Evolutionary conservation across 2,113 vertebrate genomes (phyloP).

Genomic region (Vanacampus margaritifer): DNA sequence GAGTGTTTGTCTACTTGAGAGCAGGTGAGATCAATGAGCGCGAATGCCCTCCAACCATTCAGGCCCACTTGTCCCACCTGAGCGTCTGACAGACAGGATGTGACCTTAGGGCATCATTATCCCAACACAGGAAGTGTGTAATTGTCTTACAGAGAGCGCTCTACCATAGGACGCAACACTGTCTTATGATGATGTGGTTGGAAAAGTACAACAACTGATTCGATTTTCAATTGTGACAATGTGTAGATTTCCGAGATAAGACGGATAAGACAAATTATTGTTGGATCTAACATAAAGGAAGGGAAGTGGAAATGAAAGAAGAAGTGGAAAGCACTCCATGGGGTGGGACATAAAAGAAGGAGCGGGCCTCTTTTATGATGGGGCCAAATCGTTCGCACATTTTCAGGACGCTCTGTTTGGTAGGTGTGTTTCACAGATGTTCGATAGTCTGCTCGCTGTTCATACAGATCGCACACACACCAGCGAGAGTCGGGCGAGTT

Average conservation of each 20-base stretch:
- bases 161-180: slow-evolving; percentile 40
- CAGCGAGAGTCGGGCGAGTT: not conserved
- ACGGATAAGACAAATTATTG: not conserved
- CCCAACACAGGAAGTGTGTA: slow-evolving; percentile 57
- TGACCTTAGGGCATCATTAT: slow-evolving; percentile 62
- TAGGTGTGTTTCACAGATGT: slow-evolving; percentile 73
- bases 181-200: not conserved
- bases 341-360: slow-evolving; percentile 53
- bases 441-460: slow-evolving; percentile 54
- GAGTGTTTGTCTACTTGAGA: slow-evolving; percentile 44
- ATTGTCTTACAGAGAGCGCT: slow-evolving; percentile 53
- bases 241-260: slow-evolving; percentile 16
- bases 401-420: slow-evolving; percentile 63
- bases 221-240: slow-evolving; percentile 14
- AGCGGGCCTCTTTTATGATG: slow-evolving; percentile 69
- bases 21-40: slow-evolving; percentile 42
- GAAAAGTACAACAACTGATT: not conserved
- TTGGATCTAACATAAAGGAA: slow-evolving; percentile 21
- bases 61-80: slow-evolving; percentile 33
- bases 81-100: slow-evolving; percentile 57
- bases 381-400: slow-evolving; percentile 75
- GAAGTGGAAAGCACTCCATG: slow-evolving; percentile 36
- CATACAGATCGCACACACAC: slow-evolving; percentile 54
- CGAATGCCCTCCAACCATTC: slow-evolving; percentile 35
- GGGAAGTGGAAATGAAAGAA: slow-evolving; percentile 9